Evolutionary conservation across 2,113 vertebrate species (phyloP), one percentile per base, ranked within the genome.

Genomic region (Atlantisia rogersi): DNA sequence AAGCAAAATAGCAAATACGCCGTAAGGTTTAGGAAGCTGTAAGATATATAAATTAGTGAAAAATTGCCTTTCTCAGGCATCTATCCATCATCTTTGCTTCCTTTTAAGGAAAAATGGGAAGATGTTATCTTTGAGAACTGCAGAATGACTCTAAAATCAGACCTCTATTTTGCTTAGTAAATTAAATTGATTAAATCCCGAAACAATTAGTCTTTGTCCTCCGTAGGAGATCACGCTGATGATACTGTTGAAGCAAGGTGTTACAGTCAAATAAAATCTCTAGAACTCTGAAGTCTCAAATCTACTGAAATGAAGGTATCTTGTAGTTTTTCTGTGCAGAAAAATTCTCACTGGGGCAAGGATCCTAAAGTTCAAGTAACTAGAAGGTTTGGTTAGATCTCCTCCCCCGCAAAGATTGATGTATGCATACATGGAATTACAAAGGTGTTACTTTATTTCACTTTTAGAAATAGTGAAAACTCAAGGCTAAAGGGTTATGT

Each of bases 111-210:
- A 56, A 39, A 44, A 42, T 55, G 67, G 10, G 44, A 12, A 24
- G 10, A 74, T 53, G 5, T 86, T 70, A 48, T 71, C 92, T 96
- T n/a, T 39, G 22, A 92, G 84, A 46, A 58, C 32, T 19, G 16
- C 26, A 56, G 52, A 80, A 53, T 59, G 86, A 55, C 26, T 56
- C 52, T 37, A 39, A 71, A 86, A 46, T 75, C 67, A 82, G 79
- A 55, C 75, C 79, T 91, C 94, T 9, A 10, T 95, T 91, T 95
- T 86, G 92, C 44, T 92, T 86, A 68, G 82, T 86, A 92, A 95
- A 95, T 92, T 53, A 94, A 78, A 50, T 77, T 32, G 80, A 73
- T 92, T 67, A 84, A 95, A 87, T 88, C 69, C 68, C 40, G 62
- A 8, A 44, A 37, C 3, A 3, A 48, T 84, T 71, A 22, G 39